A percentile compares a stretch with the other conserved stretches of the same genome.
Evolutionary conservation across 35 echinoderm and acorn worm genomes (phyloP).

Genomic region (Anneissia japonica): DNA sequence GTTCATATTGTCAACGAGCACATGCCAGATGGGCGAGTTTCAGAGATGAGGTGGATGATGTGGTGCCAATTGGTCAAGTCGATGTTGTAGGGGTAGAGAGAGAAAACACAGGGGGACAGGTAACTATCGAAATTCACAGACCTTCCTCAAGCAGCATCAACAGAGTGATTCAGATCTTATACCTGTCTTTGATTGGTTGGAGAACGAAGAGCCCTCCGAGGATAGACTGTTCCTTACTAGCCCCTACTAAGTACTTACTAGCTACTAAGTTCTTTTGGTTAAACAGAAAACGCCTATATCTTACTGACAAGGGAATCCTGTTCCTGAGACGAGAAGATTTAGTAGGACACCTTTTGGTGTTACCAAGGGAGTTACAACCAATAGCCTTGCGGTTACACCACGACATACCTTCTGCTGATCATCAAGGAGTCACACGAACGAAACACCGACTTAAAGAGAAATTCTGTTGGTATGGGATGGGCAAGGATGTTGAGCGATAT

Average conservation of each 20-base stretch:
- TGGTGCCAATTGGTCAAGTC: not conserved
- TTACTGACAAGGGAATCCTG: not conserved
- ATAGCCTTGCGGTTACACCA: not conserved
- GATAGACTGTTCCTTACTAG: not conserved
- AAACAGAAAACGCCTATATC: not conserved
- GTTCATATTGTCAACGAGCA: constrained; percentile 34
- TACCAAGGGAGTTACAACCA: not conserved
- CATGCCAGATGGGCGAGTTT: constrained; percentile 27
- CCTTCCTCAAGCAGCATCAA: not conserved
- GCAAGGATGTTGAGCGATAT: not conserved
- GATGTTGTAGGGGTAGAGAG: not conserved
- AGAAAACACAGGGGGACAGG: not conserved
- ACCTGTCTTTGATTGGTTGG: constrained; percentile 19
- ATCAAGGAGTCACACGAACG: not conserved
- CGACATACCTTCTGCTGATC: not conserved
- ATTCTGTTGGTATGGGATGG: constrained; percentile 11
- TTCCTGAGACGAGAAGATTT: not conserved
- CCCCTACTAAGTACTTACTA: no score
- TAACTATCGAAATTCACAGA: no score
- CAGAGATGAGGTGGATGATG: constrained; percentile 26
- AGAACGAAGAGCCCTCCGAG: not conserved
- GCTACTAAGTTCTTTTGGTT: constrained; percentile 17
- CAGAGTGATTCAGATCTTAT: not conserved
- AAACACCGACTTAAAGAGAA: not conserved
- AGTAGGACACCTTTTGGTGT: not conserved